Evolutionary conservation across 1,140 invertebrate genomes (phyloP), one percentile per base, ranked within the genome.

Genomic region (Zaprionus gabonicus): DNA sequence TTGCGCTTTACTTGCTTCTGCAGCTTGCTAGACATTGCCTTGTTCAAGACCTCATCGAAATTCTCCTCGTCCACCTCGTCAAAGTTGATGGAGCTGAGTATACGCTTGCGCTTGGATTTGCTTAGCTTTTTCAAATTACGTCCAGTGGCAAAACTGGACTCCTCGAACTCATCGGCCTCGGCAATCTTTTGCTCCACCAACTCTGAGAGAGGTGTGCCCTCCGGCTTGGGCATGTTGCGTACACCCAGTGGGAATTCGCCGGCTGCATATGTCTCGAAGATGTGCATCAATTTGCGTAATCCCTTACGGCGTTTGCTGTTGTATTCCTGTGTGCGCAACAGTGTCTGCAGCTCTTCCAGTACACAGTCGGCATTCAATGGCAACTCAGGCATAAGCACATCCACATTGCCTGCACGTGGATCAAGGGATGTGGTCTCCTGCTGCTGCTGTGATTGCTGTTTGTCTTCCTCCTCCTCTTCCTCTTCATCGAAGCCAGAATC

Each of bases 321-420:
- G 44, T 79, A 84, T 0, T 92, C 91, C 12, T 81, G 74, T 13
- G 84, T 81, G 20, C 88, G 85, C 1, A 91, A 60, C 31, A 83
- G 46, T 1, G 58, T 78, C 66, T 92, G 90, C 10, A 92, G 60
- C 56, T 92, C 91, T 4, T 86, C 78, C 44, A 91, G 56, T 6
- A 92, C 80, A 41, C 72, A 80, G 27, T 91, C 80, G 1, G 83
- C 86, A 56, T 92, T 91, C 31, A 97, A 95, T 27, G 94, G 94
- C 51, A 98, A 93, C 81, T 96, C 95, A 0, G 95, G 94, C 71
- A 97, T 94, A 55, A 94, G 93, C 1, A 97, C 96, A 93, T 97
- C 94, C 1, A 97, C 96, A 78, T 94, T 94, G 10, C 97, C 97
- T 28, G 97, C 97, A 62, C 97, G 93, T 23, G 97, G 96, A 94